Percentiles rank a stretch among this genome's conserved stretches.
These are phyloP conservation scores for Melieria omissa DNA, from an alignment of 2,888 invertebrate species.

Conservation along the genomic window DNA sequence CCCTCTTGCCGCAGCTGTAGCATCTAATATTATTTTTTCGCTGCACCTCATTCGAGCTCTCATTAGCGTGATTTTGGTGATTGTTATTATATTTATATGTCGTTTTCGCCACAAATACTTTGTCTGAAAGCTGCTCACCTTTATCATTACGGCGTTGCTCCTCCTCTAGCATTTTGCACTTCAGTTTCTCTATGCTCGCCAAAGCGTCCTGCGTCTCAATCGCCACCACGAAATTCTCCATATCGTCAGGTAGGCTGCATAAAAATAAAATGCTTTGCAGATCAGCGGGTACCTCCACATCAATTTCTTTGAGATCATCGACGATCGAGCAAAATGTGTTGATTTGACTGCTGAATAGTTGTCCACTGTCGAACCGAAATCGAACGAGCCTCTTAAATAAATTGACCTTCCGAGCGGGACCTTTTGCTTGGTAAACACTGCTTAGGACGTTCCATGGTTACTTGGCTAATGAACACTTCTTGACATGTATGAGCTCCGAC, in stretches of 20 bases:
- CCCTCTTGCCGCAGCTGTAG: slow-evolving; percentile 25
- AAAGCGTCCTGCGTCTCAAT: slow-evolving; percentile 21
- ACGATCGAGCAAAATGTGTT: slow-evolving; percentile 16
- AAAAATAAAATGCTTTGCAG: slow-evolving; percentile 9
- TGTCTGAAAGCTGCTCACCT: slow-evolving; percentile 9
- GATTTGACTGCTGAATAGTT: slow-evolving; percentile 7
- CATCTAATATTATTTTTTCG: slow-evolving; percentile 18
- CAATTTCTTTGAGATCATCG: slow-evolving; percentile 3
- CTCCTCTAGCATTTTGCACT: slow-evolving; percentile 20
- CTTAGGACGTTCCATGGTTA: slow-evolving; percentile 1
- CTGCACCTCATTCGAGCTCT: not conserved
- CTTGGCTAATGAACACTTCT: not conserved
- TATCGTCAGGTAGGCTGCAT: slow-evolving; percentile 12
- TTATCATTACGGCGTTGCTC: slow-evolving; percentile 19
- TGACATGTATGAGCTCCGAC: slow-evolving; percentile 1
- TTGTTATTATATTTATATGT: slow-evolving; percentile 19
- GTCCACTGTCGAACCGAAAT: not conserved
- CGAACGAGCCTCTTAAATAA: slow-evolving; percentile 5
- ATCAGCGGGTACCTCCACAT: slow-evolving; percentile 5
- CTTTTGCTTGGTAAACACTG: not conserved
- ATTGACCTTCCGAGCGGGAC: slow-evolving; percentile 8
- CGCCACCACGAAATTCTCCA: slow-evolving; percentile 27
- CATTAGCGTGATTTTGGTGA: not conserved
- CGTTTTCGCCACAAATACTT: slow-evolving; percentile 17
- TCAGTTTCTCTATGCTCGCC: not conserved